Conservation (phyloP, 1,140 invertebrate genomes). For the Meloidogyne hapla region DNA sequence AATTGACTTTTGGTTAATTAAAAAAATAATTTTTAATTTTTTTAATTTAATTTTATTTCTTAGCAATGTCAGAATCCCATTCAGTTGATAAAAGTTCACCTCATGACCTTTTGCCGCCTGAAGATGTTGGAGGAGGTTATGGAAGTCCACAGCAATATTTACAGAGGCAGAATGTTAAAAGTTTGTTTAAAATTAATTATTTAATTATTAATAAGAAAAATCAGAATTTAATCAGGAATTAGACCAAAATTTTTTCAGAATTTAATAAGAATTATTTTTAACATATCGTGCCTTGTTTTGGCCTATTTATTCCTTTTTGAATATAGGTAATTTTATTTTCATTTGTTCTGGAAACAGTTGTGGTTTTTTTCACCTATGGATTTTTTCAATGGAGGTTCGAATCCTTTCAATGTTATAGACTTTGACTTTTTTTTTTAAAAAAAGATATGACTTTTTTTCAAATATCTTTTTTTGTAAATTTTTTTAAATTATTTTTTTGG, state of each 20-base stretch:
- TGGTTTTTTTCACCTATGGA: too few relatives aligned
- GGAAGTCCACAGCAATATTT: not conserved
- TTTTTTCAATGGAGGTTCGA: too few relatives aligned
- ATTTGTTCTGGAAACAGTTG: too few relatives aligned
- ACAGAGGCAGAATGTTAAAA: not conserved
- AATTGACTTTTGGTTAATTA: conserved; percentile 48
- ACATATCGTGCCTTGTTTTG: too few relatives aligned
- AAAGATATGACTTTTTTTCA: too few relatives aligned
- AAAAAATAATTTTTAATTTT: not conserved
- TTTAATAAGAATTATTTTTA: not conserved
- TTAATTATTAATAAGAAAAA: conserved; percentile 25
- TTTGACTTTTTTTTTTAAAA: too few relatives aligned
- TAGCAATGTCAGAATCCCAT: not conserved
- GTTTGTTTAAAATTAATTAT: conserved; percentile 37
- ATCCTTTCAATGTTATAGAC: too few relatives aligned
- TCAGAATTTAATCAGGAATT: too few relatives aligned
- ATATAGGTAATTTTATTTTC: too few relatives aligned
- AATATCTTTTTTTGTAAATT: too few relatives aligned
- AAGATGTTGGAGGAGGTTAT: not conserved
- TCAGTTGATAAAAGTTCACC: not conserved
- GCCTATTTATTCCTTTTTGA: too few relatives aligned
- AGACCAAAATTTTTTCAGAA: not conserved
- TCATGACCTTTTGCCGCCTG: not conserved
- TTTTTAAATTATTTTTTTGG: too few relatives aligned
- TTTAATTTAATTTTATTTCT: not conserved